Evolutionary conservation across 1,140 invertebrate species (phyloP), one percentile per base, ranked within the genome.

Genomic region (Samia ricini): DNA sequence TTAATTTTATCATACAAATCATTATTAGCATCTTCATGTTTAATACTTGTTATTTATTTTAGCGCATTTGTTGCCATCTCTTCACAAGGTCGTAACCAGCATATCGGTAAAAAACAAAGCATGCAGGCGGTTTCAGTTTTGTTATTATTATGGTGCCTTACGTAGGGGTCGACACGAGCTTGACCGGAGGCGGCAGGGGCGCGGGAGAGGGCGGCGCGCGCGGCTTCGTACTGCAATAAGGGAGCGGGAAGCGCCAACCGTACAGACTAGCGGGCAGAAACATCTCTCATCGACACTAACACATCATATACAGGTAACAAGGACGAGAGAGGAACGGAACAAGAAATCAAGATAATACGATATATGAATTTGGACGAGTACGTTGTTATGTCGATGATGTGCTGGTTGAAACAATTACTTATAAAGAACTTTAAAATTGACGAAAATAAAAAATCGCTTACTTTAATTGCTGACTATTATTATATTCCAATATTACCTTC

Each of bases 241-340:
- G 95, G 94, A 96, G 95, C 92, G 95, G 95, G 93, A 96, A 96
- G 92, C 95, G 95, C 95, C 95, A 96, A 95, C 95, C 95, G 93
- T 96, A 96, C 93, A 96, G 94, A 95, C 95, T 96, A 95, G 93
- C 93, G 93, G 90, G 82, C 84, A 90, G 85, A 88, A 90, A 90
- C 82, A 90, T 88, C 85, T 90, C 85, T 88, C 84, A 90, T 86
- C 87, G 87, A 88, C 82, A 89, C 81, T 85, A 86, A 83, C 77
- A 82, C 78, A 80, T 79, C 63, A 66, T 20, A 33, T 60, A 59
- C 58, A 69, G 63, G 72, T 60, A 48, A 55, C 69, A 42, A 70
- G 66, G 64, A 71, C 15, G 60, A 68, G 59, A 68, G 65, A 70
- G 48, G 56, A 72, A 21, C 58, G 56, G 60, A 60, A 65, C 52